phyloP scores from a whole-genome alignment of 2,113 vertebrate genomes.

The Lepus timidus region DNA sequence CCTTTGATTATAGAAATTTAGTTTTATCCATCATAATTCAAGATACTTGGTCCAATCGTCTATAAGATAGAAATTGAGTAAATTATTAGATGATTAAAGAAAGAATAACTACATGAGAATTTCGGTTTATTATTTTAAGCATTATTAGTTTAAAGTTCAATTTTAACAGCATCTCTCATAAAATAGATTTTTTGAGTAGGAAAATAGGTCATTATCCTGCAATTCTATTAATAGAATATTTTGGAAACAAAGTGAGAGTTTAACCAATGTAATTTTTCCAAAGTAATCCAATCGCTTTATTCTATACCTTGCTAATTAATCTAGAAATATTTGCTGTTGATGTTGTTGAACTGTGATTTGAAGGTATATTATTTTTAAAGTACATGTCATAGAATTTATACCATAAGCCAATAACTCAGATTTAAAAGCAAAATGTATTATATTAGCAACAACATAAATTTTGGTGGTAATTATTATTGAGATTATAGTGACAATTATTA shows the following conservation, averaged over 20 bases:
- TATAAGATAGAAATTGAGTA: background rate
- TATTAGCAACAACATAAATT: background rate
- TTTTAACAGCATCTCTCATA: background rate
- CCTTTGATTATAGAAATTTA: background rate
- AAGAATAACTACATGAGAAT: background rate
- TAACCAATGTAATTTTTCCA: background rate
- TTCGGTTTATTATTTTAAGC: slow-evolving; percentile 23
- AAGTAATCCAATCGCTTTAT: background rate
- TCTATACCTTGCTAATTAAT: background rate
- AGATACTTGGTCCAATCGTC: background rate
- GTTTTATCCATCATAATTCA: background rate
- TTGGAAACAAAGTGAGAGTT: background rate
- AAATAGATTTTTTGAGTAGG: background rate
- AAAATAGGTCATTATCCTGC: background rate
- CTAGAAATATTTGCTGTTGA: background rate
- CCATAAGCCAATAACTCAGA: background rate
- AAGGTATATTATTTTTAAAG: background rate
- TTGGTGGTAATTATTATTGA: background rate
- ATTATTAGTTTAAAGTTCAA: background rate
- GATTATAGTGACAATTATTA: background rate
- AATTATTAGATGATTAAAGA: background rate
- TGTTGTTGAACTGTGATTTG: background rate
- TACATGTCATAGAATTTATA: background rate
- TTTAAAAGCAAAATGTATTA: background rate
- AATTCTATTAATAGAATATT: background rate